Conservation (phyloP, 1,140 invertebrate genomes). For the Bombus superbus region DNA sequence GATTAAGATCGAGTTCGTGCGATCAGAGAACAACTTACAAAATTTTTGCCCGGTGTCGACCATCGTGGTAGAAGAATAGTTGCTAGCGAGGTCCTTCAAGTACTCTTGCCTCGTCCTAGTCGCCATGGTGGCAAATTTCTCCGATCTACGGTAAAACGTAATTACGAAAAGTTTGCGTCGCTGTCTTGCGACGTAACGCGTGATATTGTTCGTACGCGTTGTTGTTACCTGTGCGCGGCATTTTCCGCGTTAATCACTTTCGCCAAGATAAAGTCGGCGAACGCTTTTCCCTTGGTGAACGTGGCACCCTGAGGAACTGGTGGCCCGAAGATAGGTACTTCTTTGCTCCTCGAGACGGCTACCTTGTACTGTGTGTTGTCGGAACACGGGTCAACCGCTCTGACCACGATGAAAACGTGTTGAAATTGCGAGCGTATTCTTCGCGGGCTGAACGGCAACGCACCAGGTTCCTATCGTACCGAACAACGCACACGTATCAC, state of each 20-base stretch:
- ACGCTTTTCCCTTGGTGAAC: slow-evolving; percentile 94
- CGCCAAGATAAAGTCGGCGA: slow-evolving; percentile 96
- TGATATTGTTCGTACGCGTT: not conserved
- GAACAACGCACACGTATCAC: not conserved
- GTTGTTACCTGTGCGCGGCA: slow-evolving; percentile 89
- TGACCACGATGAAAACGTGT: slow-evolving; percentile 98
- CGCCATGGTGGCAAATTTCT: slow-evolving; percentile 99
- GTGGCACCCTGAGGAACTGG: slow-evolving; percentile 92
- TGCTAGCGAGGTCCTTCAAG: slow-evolving; percentile 94
- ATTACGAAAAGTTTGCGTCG: too few relatives aligned
- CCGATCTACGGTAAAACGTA: slow-evolving; percentile 84
- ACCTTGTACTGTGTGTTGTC: slow-evolving; percentile 96
- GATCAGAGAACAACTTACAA: slow-evolving; percentile 85
- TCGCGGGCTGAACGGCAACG: slow-evolving; percentile 95
- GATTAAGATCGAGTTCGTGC: not conserved
- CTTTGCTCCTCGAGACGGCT: slow-evolving; percentile 96
- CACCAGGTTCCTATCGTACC: slow-evolving; percentile 90
- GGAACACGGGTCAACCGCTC: slow-evolving; percentile 94
- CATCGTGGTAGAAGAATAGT: slow-evolving; percentile 91
- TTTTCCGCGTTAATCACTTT: slow-evolving; percentile 99
- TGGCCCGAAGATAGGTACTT: slow-evolving; percentile 97
- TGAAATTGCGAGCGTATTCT: slow-evolving; percentile 98
- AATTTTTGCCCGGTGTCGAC: slow-evolving; percentile 95
- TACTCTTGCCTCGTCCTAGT: slow-evolving; percentile 97
- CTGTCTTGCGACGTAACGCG: too few relatives aligned